phyloP scores from a whole-genome alignment of 2,113 vertebrate species.

The Columba livia region DNA sequence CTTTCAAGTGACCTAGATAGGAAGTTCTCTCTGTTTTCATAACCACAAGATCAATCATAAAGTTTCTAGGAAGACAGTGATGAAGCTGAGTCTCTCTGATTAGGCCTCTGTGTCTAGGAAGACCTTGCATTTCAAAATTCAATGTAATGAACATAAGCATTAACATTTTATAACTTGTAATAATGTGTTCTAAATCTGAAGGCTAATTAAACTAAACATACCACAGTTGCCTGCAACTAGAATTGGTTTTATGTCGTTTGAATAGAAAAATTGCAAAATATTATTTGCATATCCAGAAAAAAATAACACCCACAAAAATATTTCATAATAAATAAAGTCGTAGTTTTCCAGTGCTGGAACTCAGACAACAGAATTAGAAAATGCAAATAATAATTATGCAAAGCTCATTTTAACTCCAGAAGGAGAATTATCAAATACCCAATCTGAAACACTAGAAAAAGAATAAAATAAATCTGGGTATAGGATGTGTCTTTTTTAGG shows the following conservation, averaged over 20 bases:
- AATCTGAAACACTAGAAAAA: not conserved
- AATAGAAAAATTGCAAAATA: slow-evolving; percentile 5
- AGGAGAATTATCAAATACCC: not conserved
- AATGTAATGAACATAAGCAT: not conserved
- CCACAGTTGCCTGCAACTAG: not conserved
- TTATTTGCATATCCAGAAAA: slow-evolving; percentile 12
- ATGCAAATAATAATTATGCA: not conserved
- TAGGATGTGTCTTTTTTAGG: not conserved
- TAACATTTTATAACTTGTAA: not conserved
- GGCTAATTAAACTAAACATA: slow-evolving; percentile 32
- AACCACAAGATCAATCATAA: not conserved
- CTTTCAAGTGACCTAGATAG: slow-evolving; percentile 2
- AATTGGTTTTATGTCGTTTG: not conserved
- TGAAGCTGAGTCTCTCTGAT: not conserved
- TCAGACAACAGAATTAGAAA: not conserved
- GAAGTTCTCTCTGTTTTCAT: not conserved
- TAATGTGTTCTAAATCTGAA: slow-evolving; percentile 6
- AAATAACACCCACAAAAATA: not conserved
- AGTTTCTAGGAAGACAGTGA: not conserved
- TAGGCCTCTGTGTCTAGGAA: not conserved
- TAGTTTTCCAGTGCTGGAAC: not conserved
- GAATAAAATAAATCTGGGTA: not conserved
- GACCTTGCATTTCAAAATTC: slow-evolving; percentile 10
- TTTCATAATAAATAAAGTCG: not conserved
- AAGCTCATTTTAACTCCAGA: not conserved